Evolutionary conservation across 2,113 vertebrate species (phyloP).

Genomic region (Thermophis baileyi): DNA sequence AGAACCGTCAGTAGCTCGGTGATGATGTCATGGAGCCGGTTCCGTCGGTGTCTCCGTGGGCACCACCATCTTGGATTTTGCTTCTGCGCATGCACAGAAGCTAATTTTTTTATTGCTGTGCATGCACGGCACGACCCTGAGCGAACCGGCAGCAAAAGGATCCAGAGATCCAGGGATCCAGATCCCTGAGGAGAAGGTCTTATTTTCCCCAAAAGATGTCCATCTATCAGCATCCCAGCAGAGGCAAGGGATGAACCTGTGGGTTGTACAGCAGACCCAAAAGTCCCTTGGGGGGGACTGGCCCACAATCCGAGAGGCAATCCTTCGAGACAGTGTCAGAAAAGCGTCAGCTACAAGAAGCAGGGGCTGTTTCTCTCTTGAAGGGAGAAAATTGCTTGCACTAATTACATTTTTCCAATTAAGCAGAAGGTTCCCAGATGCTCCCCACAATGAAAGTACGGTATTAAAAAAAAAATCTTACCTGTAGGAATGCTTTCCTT

Average conservation of each 20-base stretch:
- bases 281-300: not conserved
- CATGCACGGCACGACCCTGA: too few species aligned
- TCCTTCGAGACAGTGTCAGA: not conserved
- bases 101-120: too few species aligned
- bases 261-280: not conserved
- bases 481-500: conserved; percentile 7
- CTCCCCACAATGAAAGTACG: conserved; percentile 22
- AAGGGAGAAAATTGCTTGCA: conserved; percentile 27
- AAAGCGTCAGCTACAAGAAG: conserved; percentile 16
- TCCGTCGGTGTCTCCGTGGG: too few species aligned
- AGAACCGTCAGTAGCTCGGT: too few species aligned
- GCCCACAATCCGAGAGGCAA: not conserved
- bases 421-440: conserved; percentile 35
- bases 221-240: not conserved
- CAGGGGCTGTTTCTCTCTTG: conserved; percentile 29
- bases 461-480: conserved; percentile 32
- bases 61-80: too few species aligned
- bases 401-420: conserved; percentile 54
- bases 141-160: too few species aligned
- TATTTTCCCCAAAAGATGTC: not conserved
- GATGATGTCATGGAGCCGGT: too few species aligned
- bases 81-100: too few species aligned
- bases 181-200: not conserved
- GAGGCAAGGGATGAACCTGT: not conserved
- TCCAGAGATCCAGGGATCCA: too few species aligned